phyloP scores from a whole-genome alignment of 1,140 invertebrate genomes.

The Drosophila takahashii region DNA sequence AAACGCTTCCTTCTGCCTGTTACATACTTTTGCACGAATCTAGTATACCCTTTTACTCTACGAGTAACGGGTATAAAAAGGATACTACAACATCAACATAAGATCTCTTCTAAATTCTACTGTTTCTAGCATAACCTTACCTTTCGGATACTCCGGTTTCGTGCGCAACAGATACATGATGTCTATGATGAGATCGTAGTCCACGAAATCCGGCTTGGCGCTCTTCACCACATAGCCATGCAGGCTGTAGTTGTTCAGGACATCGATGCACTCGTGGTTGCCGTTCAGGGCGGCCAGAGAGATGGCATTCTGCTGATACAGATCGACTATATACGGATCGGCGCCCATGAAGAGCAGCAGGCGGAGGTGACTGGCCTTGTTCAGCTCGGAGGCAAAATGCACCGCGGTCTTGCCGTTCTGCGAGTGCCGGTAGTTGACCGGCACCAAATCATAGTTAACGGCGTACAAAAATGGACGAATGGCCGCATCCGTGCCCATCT shows the following conservation, averaged over 20 bases:
- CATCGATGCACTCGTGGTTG: slow-evolving; percentile 56
- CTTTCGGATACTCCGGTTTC: slow-evolving; percentile 44
- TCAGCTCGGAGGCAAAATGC: slow-evolving; percentile 90
- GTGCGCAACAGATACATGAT: slow-evolving; percentile 57
- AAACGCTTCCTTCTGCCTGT: no score
- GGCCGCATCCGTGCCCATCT: slow-evolving; percentile 80
- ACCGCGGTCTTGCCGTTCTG: slow-evolving; percentile 89
- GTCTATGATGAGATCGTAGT: slow-evolving; percentile 63
- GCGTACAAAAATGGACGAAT: slow-evolving; percentile 89
- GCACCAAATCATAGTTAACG: slow-evolving; percentile 88
- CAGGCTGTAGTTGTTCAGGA: slow-evolving; percentile 52
- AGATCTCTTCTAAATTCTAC: no score
- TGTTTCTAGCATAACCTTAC: slow-evolving; percentile 10
- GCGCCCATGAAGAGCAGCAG: slow-evolving; percentile 89
- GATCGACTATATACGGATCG: slow-evolving; percentile 87
- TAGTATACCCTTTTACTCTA: no score
- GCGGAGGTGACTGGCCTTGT: slow-evolving; percentile 87
- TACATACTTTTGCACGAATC: no score
- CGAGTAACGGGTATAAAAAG: no score
- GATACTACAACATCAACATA: no score
- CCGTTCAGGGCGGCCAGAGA: slow-evolving; percentile 86
- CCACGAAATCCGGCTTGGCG: slow-evolving; percentile 50
- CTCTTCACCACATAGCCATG: slow-evolving; percentile 45
- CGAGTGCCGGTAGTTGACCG: slow-evolving; percentile 89
- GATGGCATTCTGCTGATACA: slow-evolving; percentile 88